Conservation (phyloP, 2,113 vertebrate genomes). For the Microcebus lehilahytsara region DNA sequence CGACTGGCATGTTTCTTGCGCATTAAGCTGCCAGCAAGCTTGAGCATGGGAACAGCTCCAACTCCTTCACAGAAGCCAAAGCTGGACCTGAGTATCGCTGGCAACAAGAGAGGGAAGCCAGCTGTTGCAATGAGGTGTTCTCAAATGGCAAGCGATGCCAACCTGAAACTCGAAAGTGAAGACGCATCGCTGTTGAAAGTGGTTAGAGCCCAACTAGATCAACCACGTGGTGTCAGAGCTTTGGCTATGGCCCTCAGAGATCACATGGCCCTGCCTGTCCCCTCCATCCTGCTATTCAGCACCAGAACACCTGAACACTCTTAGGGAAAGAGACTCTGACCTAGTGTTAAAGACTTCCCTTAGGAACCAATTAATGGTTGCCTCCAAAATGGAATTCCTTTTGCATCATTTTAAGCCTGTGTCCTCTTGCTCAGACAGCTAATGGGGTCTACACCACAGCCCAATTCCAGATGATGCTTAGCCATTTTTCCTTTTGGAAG, state of each 20-base stretch:
- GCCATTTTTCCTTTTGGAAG: neutral
- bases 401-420: neutral
- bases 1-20: neutral
- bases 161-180: neutral
- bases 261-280: neutral
- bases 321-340: neutral
- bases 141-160: neutral
- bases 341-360: neutral
- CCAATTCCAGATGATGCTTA: neutral
- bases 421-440: neutral
- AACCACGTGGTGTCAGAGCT: neutral
- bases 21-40: neutral
- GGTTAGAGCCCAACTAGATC: neutral
- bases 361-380: neutral
- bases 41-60: neutral
- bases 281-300: neutral
- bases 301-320: neutral
- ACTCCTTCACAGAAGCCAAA: neutral
- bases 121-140: neutral
- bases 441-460: neutral
- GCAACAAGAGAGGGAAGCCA: neutral
- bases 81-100: neutral
- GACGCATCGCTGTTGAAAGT: neutral
- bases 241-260: neutral
- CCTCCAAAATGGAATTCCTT: neutral